phyloP scores from a whole-genome alignment of 2,888 invertebrate genomes.

The Diaphora mendica region DNA sequence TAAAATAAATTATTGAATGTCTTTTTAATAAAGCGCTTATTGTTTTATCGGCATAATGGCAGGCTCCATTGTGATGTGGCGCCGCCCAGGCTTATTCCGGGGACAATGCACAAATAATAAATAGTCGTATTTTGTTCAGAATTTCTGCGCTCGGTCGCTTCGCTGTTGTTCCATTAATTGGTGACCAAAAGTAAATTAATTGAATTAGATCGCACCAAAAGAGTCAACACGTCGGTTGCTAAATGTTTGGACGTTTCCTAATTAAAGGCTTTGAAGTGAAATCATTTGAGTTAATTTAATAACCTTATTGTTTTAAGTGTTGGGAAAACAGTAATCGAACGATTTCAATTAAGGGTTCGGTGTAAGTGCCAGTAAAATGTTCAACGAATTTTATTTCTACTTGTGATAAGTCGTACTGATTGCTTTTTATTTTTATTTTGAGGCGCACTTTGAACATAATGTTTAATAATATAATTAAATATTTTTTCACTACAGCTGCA shows the following conservation, averaged over 20 bases:
- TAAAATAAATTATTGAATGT: slow-evolving; percentile 85
- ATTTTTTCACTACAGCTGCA: not conserved
- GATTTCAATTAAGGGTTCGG: not conserved
- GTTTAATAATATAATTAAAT: not conserved
- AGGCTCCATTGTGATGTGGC: slow-evolving; percentile 70
- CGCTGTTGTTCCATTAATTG: slow-evolving; percentile 81
- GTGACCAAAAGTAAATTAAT: slow-evolving; percentile 81
- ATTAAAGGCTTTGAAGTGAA: slow-evolving; percentile 67
- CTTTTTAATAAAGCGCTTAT: slow-evolving; percentile 85
- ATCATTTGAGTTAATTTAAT: slow-evolving; percentile 64
- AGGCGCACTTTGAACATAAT: not conserved
- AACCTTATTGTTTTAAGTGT: slow-evolving; percentile 58
- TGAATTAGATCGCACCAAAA: slow-evolving; percentile 79
- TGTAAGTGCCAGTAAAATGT: not conserved
- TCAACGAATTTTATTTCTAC: not conserved
- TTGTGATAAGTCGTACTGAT: not conserved
- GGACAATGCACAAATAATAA: slow-evolving; percentile 83
- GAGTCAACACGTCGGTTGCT: slow-evolving; percentile 74
- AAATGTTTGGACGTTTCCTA: slow-evolving; percentile 76
- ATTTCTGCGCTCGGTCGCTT: slow-evolving; percentile 81
- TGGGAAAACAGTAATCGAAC: slow-evolving; percentile 22
- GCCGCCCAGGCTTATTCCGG: slow-evolving; percentile 74
- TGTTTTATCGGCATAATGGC: slow-evolving; percentile 83
- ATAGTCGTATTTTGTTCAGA: slow-evolving; percentile 82
- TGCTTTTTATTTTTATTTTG: not conserved